phyloP scores from a whole-genome alignment of 2,797 vertebrate species.

The Chelmon rostratus region DNA sequence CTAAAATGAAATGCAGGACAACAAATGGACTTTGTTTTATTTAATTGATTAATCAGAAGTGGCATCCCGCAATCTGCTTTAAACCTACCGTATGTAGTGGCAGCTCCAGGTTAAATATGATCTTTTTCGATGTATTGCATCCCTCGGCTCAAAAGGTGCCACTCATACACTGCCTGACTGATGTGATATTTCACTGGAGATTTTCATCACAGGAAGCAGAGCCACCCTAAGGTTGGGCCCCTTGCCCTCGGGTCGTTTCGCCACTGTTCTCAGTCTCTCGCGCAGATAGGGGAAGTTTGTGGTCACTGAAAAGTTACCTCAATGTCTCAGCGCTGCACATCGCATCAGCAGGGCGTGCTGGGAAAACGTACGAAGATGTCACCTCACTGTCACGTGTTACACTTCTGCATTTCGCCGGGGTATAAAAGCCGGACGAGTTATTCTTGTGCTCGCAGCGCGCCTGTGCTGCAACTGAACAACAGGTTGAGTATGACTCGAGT shows the following conservation, averaged over 20 bases:
- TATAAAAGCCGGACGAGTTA: slow-evolving; percentile 83
- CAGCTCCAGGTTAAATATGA: neutral
- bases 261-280: slow-evolving; percentile 61
- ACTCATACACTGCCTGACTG: neutral
- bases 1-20: neutral
- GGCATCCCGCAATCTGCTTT: neutral
- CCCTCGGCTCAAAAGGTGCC: neutral
- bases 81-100: neutral
- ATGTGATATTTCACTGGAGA: slow-evolving; percentile 2
- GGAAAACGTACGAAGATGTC: slow-evolving; percentile 67
- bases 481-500: slow-evolving; percentile 1
- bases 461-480: slow-evolving; percentile 30
- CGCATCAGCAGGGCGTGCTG: slow-evolving; percentile 76
- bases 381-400: slow-evolving; percentile 76
- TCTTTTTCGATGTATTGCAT: slow-evolving; percentile 7
- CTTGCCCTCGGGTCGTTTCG: slow-evolving; percentile 52
- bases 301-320: slow-evolving; percentile 73
- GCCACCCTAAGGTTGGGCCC: slow-evolving; percentile 61
- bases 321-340: slow-evolving; percentile 40
- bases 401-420: slow-evolving; percentile 78
- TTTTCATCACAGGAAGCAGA: slow-evolving; percentile 78
- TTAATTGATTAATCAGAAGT: neutral
- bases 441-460: slow-evolving; percentile 73
- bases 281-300: slow-evolving; percentile 81
- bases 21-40: neutral